Evolutionary conservation across 2,797 vertebrate species (phyloP).

Genomic region (Poecilia picta): DNA sequence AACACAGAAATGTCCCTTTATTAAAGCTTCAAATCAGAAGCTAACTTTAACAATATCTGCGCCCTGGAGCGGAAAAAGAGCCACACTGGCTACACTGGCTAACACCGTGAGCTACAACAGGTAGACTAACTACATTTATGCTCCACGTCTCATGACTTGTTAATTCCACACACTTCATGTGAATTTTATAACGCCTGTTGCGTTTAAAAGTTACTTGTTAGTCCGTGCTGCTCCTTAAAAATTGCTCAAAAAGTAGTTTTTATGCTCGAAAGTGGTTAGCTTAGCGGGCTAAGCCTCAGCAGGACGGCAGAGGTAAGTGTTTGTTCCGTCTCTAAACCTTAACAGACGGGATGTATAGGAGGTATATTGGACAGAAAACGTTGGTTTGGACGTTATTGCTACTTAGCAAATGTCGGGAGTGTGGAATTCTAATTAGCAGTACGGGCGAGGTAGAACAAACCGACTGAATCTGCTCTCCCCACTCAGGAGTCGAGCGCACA

Average conservation of each 20-base stretch:
- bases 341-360: background rate
- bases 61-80: background rate
- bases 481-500: background rate
- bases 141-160: background rate
- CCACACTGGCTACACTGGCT: background rate
- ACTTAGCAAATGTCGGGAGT: constrained; percentile 7
- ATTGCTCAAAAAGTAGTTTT: background rate
- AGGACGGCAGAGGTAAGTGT: background rate
- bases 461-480: constrained; percentile 1
- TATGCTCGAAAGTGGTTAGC: constrained; percentile 22
- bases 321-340: background rate
- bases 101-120: background rate
- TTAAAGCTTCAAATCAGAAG: background rate
- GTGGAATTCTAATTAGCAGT: constrained; percentile 27
- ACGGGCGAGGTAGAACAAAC: background rate
- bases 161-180: too few species aligned
- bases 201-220: background rate
- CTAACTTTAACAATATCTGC: background rate
- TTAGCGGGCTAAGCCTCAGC: constrained; percentile 27
- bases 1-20: background rate
- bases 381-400: background rate
- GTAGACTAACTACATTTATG: background rate
- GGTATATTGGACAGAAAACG: background rate
- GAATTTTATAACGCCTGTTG: accelerated
- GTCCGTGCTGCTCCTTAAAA: background rate